phyloP scores from a whole-genome alignment of 2,113 vertebrate species.

The Theristicus caerulescens region DNA sequence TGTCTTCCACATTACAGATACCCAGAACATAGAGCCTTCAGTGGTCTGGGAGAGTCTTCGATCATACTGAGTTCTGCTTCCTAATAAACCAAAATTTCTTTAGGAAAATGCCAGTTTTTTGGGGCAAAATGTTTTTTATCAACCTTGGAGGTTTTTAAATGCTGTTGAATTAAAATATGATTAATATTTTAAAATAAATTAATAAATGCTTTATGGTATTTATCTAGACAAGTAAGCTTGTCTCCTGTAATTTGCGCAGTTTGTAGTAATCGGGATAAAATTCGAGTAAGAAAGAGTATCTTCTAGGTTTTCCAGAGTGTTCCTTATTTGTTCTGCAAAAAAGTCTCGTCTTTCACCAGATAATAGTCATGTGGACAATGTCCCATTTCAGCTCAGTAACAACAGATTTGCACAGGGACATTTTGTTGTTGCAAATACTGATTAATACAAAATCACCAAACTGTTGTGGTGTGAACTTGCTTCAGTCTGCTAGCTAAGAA shows the following conservation, averaged over 20 bases:
- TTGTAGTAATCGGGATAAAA: neutral
- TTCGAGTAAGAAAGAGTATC: neutral
- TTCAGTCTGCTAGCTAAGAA: neutral
- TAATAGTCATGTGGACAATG: neutral
- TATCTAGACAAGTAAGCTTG: neutral
- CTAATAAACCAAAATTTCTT: neutral
- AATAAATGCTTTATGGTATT: too few species aligned
- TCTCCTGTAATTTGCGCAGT: neutral
- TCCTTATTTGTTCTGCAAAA: neutral
- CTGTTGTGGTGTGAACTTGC: neutral
- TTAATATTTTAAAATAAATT: neutral
- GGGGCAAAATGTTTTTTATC: neutral
- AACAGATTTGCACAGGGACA: neutral
- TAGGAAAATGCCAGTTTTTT: neutral
- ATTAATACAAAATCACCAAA: neutral
- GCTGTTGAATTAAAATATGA: neutral
- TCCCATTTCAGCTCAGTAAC: neutral
- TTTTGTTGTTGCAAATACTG: neutral
- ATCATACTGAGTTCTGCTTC: neutral
- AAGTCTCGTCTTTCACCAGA: neutral
- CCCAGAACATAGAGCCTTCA: neutral
- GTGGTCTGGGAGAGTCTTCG: neutral
- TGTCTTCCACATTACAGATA: neutral
- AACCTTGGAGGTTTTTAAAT: neutral
- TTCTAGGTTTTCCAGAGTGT: neutral